phyloP scores from a whole-genome alignment of 2,797 vertebrate species.

The Notolepis coatsorum region DNA sequence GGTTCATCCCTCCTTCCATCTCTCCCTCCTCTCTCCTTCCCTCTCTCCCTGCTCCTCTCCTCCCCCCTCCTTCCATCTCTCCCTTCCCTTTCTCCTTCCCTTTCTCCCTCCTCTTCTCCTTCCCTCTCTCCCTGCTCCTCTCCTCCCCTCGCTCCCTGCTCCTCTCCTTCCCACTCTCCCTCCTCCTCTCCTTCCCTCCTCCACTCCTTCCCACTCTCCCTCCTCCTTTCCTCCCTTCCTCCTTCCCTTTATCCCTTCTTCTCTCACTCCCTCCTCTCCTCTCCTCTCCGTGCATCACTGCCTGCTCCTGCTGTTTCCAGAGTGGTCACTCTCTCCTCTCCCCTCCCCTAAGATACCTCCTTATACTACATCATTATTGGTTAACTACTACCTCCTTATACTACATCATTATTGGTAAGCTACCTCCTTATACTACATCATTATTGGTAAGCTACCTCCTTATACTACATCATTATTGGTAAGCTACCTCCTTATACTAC shows the following conservation, averaged over 20 bases:
- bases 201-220: slow-evolving; percentile 20
- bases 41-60: slow-evolving; percentile 14
- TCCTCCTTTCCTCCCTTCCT: neutral
- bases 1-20: neutral
- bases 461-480: no score
- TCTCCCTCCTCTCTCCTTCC: slow-evolving; percentile 39
- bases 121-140: slow-evolving; percentile 32
- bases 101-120: slow-evolving; percentile 13
- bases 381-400: neutral
- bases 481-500: no score
- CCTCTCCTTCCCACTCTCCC: slow-evolving; percentile 8
- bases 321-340: slow-evolving; percentile 48
- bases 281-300: slow-evolving; percentile 16
- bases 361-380: neutral
- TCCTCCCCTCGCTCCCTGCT: neutral
- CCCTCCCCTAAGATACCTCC: slow-evolving; percentile 17
- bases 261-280: no score
- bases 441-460: no score
- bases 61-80: neutral
- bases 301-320: slow-evolving; percentile 44
- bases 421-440: no score
- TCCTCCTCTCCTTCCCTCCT: slow-evolving; percentile 19
- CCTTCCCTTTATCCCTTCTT: slow-evolving; percentile 12
- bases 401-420: neutral
- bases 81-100: slow-evolving; percentile 2